Evolutionary conservation across 2,888 invertebrate genomes (phyloP), one percentile per base, ranked within the genome.

Genomic region (Psylliodes chrysocephalus): DNA sequence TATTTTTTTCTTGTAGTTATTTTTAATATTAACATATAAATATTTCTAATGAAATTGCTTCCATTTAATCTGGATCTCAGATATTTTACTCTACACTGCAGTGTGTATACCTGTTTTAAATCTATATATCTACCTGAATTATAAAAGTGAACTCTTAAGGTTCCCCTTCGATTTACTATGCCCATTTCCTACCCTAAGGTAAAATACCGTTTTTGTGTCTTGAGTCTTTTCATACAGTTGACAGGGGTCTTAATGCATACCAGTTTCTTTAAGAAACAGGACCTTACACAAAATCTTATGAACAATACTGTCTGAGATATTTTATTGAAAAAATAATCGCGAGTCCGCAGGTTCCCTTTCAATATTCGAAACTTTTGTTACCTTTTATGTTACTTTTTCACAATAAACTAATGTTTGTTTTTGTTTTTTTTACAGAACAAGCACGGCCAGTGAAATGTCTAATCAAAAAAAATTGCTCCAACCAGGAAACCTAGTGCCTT

Each of bases 401-500:
- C 15, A 35, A 59, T 60, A n/a, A n/a, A 66, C 54, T 68, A 59
- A 64, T 60, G 46, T 60, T 55, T 61, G 17, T 67, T 72, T 67
- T 67, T 73, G 67, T 75, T 71, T 72, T 71, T n/a, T 70, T 78
- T 77, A 53, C 76, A 77, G 77, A 75, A 69, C 64, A 65, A 52
- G 54, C 40, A 28, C 69, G 75, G 77, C 75, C 77, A 74, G 76
- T 76, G 61, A 64, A 60, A 59, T 64, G 60, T 70, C 67, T 71
- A 68, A 70, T 70, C 68, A 72, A 68, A 67, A 68, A 47, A 49
- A 55, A 40, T 64, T 64, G 66, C 67, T 68, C 61, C 64, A 63
- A 71, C 56, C 61, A 61, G 64, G 62, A 70, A 75, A 74, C 69
- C 70, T 74, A 77, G 80, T 80, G 81, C 82, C 81, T 82, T 80